These are phyloP conservation scores for Brassicogethes aeneus DNA, from an alignment of 2,888 invertebrate species.

Conservation along the genomic window DNA sequence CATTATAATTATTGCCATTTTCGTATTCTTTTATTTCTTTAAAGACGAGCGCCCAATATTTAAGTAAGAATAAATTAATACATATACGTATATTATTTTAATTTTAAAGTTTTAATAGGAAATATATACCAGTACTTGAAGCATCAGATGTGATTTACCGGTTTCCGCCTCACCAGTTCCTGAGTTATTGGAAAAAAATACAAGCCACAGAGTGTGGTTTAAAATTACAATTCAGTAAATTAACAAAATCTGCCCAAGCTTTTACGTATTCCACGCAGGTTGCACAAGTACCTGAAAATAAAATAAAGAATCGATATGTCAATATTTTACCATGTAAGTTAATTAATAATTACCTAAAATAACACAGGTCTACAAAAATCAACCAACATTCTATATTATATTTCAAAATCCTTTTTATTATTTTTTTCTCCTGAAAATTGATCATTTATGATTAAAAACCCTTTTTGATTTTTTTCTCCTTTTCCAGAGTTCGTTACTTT, in stretches of 20 bases:
- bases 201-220: not conserved
- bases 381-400: too few species aligned
- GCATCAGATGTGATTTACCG: not conserved
- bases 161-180: not conserved
- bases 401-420: too few species aligned
- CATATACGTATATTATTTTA: too few species aligned
- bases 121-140: not conserved
- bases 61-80: too few species aligned
- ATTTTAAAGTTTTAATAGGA: too few species aligned
- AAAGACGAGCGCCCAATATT: not conserved
- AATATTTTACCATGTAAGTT: conserved; percentile 65
- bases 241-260: not conserved
- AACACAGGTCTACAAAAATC: too few species aligned
- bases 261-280: conserved; percentile 13
- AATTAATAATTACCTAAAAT: too few species aligned
- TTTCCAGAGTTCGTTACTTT: too few species aligned
- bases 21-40: not conserved
- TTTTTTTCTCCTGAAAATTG: too few species aligned
- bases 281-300: conserved; percentile 50
- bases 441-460: too few species aligned
- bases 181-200: not conserved
- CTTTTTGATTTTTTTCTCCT: too few species aligned
- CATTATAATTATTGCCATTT: not conserved
- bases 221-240: not conserved
- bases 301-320: conserved; percentile 60